Evolutionary conservation across 2,113 vertebrate species (phyloP).

Genomic region (Maccullochella peelii): DNA sequence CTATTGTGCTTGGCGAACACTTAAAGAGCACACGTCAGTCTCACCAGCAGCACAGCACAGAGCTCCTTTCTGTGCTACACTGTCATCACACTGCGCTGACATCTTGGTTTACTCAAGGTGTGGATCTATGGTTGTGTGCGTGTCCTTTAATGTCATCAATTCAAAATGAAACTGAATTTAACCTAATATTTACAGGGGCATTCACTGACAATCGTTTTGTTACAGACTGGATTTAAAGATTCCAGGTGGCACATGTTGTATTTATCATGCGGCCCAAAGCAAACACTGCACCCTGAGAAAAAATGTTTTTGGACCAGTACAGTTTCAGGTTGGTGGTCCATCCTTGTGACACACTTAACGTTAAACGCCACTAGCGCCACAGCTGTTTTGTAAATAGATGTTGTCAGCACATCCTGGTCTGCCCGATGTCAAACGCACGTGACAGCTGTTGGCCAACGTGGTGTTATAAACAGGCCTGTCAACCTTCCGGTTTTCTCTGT

Average conservation of each 20-base stretch:
- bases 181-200: neutral
- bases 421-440: slow-evolving; percentile 48
- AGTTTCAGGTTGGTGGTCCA: slow-evolving; percentile 42
- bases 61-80: slow-evolving; percentile 71
- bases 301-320: neutral
- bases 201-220: neutral
- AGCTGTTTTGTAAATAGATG: slow-evolving; percentile 73
- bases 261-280: slow-evolving; percentile 12
- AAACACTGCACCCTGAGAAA: slow-evolving; percentile 19
- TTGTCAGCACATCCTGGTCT: slow-evolving; percentile 66
- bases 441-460: slow-evolving; percentile 66
- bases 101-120: slow-evolving; percentile 77
- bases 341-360: slow-evolving; percentile 30
- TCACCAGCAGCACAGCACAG: slow-evolving; percentile 70
- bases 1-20: slow-evolving; percentile 81
- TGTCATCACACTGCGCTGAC: slow-evolving; percentile 69
- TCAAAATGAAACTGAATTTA: slow-evolving; percentile 14
- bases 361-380: slow-evolving; percentile 35
- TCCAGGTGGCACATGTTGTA: neutral
- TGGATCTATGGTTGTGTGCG: slow-evolving; percentile 42
- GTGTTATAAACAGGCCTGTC: slow-evolving; percentile 68
- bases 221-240: neutral
- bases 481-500: slow-evolving; percentile 75
- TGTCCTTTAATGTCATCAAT: slow-evolving; percentile 9
- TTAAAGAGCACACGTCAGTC: slow-evolving; percentile 75